Conservation (phyloP, 2,888 invertebrate genomes). For the Oligia strigilis region DNA sequence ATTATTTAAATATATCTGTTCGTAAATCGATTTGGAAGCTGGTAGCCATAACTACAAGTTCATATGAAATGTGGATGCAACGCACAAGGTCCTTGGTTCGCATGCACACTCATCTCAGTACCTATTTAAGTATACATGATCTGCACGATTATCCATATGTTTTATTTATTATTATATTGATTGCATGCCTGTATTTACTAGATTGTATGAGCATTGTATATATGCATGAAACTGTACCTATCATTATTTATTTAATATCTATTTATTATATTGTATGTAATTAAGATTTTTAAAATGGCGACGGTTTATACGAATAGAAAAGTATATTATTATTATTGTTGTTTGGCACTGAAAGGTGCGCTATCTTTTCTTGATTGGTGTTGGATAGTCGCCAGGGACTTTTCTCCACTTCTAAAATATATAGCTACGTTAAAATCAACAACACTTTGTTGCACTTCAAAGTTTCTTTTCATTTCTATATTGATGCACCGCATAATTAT, state of each 20-base stretch:
- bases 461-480: constrained; percentile 28
- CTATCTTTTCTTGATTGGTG: constrained; percentile 62
- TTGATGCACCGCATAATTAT: constrained; percentile 42
- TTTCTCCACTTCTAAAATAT: constrained; percentile 61
- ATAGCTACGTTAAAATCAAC: constrained; percentile 43
- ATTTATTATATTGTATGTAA: constrained; percentile 37
- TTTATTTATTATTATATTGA: constrained; percentile 52
- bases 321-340: constrained; percentile 63
- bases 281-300: constrained; percentile 32
- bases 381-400: constrained; percentile 78
- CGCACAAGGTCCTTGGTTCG: constrained; percentile 78
- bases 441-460: constrained; percentile 40
- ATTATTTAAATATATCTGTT: constrained; percentile 72
- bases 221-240: constrained; percentile 49
- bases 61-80: constrained; percentile 73
- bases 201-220: constrained; percentile 45
- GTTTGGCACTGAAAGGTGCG: constrained; percentile 72
- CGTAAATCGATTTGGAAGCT: constrained; percentile 74
- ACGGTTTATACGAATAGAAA: constrained; percentile 56
- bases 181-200: constrained; percentile 65
- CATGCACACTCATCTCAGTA: constrained; percentile 71
- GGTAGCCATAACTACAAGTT: constrained; percentile 81
- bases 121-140: constrained; percentile 59
- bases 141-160: constrained; percentile 61
- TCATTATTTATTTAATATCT: constrained; percentile 40